Evolutionary conservation across 2,888 invertebrate genomes (phyloP).

Genomic region (Mongoloraphidia duomilia): DNA sequence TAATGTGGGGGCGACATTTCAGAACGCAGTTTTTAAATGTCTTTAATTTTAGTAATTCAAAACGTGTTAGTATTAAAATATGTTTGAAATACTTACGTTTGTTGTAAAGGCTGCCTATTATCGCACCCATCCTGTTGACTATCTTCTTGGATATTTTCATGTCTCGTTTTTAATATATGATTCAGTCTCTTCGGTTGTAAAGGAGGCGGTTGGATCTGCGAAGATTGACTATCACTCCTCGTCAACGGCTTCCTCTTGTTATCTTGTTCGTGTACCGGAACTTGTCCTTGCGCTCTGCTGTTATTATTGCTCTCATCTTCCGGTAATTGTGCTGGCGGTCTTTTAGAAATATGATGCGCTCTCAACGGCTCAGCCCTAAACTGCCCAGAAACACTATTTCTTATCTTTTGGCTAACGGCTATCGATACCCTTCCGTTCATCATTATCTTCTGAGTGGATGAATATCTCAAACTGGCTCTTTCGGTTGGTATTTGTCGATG

Average conservation of each 20-base stretch:
- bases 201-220: slow-evolving; percentile 21
- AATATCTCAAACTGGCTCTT: slow-evolving; percentile 32
- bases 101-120: too few species aligned
- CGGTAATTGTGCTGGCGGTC: slow-evolving; percentile 23
- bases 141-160: too few species aligned
- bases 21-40: too few species aligned
- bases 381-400: slow-evolving; percentile 21
- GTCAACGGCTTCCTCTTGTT: background rate
- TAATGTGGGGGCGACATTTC: too few species aligned
- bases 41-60: too few species aligned
- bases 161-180: slow-evolving; percentile 25
- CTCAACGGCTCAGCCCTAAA: slow-evolving; percentile 27
- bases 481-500: slow-evolving; percentile 23
- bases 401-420: slow-evolving; percentile 28
- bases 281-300: slow-evolving; percentile 5
- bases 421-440: slow-evolving; percentile 30
- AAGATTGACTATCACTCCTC: too few species aligned
- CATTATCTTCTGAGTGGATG: slow-evolving; percentile 31
- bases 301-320: slow-evolving; percentile 6
- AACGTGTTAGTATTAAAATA: too few species aligned
- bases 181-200: slow-evolving; percentile 28
- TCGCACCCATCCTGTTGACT: too few species aligned
- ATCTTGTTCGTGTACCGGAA: background rate
- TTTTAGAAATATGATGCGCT: slow-evolving; percentile 14
- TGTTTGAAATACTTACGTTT: too few species aligned